Conservation (phyloP, 2,113 vertebrate species). For the Elaphurus davidianus region DNA sequence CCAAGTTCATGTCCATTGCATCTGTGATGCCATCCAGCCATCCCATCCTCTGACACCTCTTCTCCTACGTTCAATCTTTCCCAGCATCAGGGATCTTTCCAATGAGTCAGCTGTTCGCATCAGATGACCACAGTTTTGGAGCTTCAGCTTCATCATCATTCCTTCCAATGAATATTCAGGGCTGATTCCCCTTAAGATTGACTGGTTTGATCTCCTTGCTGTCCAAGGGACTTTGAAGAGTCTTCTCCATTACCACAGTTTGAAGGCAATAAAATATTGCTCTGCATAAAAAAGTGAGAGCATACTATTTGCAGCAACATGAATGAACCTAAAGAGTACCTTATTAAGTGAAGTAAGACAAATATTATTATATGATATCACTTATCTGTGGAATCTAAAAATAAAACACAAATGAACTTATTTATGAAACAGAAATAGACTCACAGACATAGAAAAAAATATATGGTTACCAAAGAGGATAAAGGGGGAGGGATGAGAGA, state of each 20-base stretch:
- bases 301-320: neutral
- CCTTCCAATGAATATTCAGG: neutral
- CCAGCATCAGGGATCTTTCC: neutral
- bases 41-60: neutral
- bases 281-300: neutral
- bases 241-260: neutral
- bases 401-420: neutral
- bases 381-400: neutral
- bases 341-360: neutral
- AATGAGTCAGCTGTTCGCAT: neutral
- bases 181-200: neutral
- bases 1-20: neutral
- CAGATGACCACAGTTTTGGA: neutral
- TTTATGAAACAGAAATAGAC: neutral
- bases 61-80: neutral
- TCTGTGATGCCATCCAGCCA: neutral
- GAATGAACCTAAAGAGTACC: neutral
- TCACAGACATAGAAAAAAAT: neutral
- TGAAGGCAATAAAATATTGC: neutral
- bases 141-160: neutral
- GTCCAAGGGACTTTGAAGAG: neutral
- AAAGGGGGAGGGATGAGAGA: neutral
- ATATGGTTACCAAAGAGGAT: neutral
- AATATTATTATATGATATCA: neutral
- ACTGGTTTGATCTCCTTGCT: neutral